Evolutionary conservation across 1,140 invertebrate species (phyloP), one percentile per base, ranked within the genome.

Genomic region (Drosophila tani): DNA sequence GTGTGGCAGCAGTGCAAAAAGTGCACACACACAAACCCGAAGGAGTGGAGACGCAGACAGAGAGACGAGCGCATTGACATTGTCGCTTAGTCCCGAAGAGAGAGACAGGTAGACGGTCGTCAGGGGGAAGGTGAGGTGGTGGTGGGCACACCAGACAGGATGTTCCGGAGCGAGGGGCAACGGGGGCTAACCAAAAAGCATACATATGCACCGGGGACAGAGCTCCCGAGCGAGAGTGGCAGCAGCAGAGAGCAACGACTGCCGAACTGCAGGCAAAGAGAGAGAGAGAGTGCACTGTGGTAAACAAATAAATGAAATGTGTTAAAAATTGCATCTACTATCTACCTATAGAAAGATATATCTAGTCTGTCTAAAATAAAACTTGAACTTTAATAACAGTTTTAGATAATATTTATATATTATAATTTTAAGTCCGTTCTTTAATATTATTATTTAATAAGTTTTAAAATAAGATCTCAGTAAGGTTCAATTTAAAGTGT

Each of bases 21-120:
- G 69, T 75, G 60, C 73, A 75, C 73, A 75, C 43, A 57, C 41
- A 21, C 43, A 17, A 17, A 46, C 68, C 45, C 46, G 14, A 71
- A 51, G 41, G 59, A 53, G 32, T 27, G 60, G 50, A 41, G 27
- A 41, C 24, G 15, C 24, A 43, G 43, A 38, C 46, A 64, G 55
- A 62, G 59, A 68, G 65, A 73, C 51, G 57, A 69, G 65, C 69
- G 55, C 68, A 83, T 78, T 78, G 75, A 78, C 75, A 78, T 78
- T 78, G 75, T 77, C 75, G 65, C 45, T 78, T 57, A 24, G 58
- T 32, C 40, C 24, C 53, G 53, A 56, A 56, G 53, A 60, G 65
- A 81, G 65, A 83, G 84, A 79, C 84, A 87, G 84, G 84, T 87
- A 88, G 74, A 70, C 49, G 68, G 46, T 41, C 29, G 67, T 15